Base-by-base conservation (phyloP, 2,797 vertebrate genomes). In the Anguilla megastoma region DNA sequence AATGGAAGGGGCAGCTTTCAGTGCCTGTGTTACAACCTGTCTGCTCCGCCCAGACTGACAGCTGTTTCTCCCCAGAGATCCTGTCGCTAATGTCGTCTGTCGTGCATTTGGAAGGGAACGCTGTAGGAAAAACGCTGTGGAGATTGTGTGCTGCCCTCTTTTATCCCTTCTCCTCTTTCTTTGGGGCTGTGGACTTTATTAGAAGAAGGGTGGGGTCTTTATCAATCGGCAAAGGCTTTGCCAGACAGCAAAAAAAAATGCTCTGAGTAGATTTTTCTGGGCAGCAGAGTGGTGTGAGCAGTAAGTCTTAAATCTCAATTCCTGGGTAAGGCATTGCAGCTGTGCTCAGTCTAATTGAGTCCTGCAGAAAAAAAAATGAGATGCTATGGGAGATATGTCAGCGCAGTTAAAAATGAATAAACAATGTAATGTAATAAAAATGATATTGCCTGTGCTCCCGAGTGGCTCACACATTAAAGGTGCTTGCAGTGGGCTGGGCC, bases 341-440 rank as follows among this genome's bases (percentile, higher is more conserved):
- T 80, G 76, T 45, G 76, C 76, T 80, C 76, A 36, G 33, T 76
- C 30, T 36, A 36, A 76, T 80, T 80, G 18, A 80, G 76, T 48
- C 18, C 4, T 48, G 41, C 36, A 41, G 76, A 45, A 21, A 48
- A 80, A 33, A 12, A 74, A 41, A 33, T 14, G 3, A 74, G 3
- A 14, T 16, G 30, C 76, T 48, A 2, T 7, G 36, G 16, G 76
- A 24, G 33, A 80, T 80, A 80, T 12, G 9, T 36, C 71, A 14
- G 33, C 6, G 9, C 36, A 36, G 33, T 76, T 76, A 76, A 76
- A 76, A 76, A 76, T 36, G 33, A 16, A 79, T 79, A 79, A 41
- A 45, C 33, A 79, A 45, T 79, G 74, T 41, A 79, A 79, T 79
- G 74, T 79, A 14, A 18, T 41, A 45, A 45, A 79, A 76, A 41